Percentiles rank a stretch among this genome's conserved stretches.
phyloP scores from a whole-genome alignment of 2,113 vertebrate genomes.

The Oceanodroma tethys region DNA sequence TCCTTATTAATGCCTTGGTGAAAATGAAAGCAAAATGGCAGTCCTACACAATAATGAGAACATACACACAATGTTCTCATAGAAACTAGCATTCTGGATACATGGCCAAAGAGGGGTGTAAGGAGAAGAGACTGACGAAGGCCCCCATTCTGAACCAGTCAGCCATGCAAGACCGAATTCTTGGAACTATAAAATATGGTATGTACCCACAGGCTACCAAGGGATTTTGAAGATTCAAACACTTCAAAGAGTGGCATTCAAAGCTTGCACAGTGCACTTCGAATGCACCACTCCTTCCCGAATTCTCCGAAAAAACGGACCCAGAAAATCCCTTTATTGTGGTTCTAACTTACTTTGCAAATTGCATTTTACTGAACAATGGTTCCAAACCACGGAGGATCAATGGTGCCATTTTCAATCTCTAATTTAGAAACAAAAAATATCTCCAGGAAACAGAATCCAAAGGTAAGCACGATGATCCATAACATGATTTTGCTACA shows the following conservation, averaged over 20 bases:
- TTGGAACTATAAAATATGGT: neutral
- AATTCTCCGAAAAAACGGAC: neutral
- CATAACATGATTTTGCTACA: neutral
- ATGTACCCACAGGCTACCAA: neutral
- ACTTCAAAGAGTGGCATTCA: neutral
- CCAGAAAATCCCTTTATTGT: neutral
- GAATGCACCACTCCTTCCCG: neutral
- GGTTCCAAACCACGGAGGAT: neutral
- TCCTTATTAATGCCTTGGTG: neutral
- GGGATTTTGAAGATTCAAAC: neutral
- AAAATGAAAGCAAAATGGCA: neutral
- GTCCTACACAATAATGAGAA: neutral
- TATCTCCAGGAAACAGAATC: neutral
- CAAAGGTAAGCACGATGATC: neutral
- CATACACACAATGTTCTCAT: rapidly evolving
- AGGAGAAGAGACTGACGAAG: neutral
- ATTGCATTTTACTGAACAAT: neutral
- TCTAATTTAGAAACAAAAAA: neutral
- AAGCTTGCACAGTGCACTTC: neutral
- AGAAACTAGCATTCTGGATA: neutral
- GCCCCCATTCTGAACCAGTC: neutral
- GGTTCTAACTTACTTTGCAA: neutral
- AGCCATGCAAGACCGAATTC: neutral
- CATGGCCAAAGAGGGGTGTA: rapidly evolving
- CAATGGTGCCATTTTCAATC: neutral